These are phyloP conservation scores for Bufotes viridis DNA, from an alignment of 2,797 vertebrate species.

Conservation along the genomic window DNA sequence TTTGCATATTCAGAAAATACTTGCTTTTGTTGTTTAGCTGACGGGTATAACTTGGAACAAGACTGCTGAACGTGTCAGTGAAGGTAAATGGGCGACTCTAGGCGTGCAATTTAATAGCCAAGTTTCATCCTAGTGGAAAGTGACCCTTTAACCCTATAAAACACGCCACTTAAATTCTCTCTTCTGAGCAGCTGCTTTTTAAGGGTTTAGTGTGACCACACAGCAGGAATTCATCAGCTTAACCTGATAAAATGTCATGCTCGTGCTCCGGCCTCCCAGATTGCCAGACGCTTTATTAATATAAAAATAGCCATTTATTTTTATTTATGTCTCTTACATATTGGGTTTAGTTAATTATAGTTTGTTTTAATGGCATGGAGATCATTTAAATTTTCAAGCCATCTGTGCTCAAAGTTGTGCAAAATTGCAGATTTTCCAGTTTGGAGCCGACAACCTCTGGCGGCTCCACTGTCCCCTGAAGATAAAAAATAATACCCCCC, in stretches of 20 bases:
- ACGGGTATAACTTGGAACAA: neutral
- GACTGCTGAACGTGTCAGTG: neutral
- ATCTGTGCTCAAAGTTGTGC: constrained; percentile 15
- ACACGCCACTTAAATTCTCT: constrained; percentile 42
- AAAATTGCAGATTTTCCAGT: neutral
- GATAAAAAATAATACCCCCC: no score
- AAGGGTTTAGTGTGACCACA: constrained; percentile 36
- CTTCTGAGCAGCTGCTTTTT: constrained; percentile 34
- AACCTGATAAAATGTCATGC: constrained; percentile 43
- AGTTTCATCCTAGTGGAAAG: constrained; percentile 29
- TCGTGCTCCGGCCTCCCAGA: neutral
- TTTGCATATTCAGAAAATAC: no score
- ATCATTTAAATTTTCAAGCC: constrained; percentile 13
- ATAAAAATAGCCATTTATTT: constrained; percentile 28
- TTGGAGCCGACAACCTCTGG: neutral
- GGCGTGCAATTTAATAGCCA: constrained; percentile 27
- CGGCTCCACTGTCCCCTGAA: no score
- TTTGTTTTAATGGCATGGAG: constrained; percentile 15
- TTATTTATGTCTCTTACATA: constrained; percentile 33
- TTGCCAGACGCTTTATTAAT: constrained; percentile 40
- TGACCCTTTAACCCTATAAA: constrained; percentile 57
- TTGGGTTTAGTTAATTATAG: constrained; percentile 11
- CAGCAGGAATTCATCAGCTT: constrained; percentile 43
- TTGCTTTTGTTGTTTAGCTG: neutral
- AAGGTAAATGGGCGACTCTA: neutral